Conservation (phyloP, 2,113 vertebrate genomes). For the Oryzias javanicus region DNA sequence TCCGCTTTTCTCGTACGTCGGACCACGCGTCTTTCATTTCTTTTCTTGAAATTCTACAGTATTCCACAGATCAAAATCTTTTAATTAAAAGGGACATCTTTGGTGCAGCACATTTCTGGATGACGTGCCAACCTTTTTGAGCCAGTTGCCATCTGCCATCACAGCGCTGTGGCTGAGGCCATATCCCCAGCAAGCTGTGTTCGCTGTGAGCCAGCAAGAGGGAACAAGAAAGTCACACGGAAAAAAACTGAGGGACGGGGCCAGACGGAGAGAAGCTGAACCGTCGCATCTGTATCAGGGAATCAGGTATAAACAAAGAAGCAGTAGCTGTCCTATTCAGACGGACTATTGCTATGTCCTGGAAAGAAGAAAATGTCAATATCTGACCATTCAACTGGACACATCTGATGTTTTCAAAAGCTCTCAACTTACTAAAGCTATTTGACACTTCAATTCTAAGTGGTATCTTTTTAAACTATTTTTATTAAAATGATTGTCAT, state of each 20-base stretch:
- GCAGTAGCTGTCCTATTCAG: slow-evolving; percentile 16
- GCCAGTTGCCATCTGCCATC: slow-evolving; percentile 74
- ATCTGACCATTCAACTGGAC: neutral
- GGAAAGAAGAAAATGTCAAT: slow-evolving; percentile 2
- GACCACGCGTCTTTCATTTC: slow-evolving; percentile 48
- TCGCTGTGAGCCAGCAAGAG: slow-evolving; percentile 56
- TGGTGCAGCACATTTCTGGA: slow-evolving; percentile 71
- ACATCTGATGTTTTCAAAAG: neutral
- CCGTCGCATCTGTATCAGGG: slow-evolving; percentile 42
- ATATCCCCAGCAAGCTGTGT: slow-evolving; percentile 72
- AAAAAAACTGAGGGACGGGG: slow-evolving; percentile 10
- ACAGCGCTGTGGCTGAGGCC: slow-evolving; percentile 64
- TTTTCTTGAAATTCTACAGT: slow-evolving; percentile 56
- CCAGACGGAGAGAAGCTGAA: slow-evolving; percentile 16
- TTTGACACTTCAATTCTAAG: no score
- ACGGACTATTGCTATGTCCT: slow-evolving; percentile 35
- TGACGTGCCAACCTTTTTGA: slow-evolving; percentile 73
- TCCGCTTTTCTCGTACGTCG: slow-evolving; percentile 54
- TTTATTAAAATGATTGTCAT: no score
- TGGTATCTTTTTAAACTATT: no score
- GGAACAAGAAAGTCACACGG: slow-evolving; percentile 19
- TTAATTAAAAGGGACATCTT: slow-evolving; percentile 78
- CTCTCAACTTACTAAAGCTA: no score
- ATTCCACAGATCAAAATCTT: slow-evolving; percentile 74
- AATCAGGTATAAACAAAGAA: slow-evolving; percentile 39